A percentile compares a stretch with the other conserved stretches of the same genome.
phyloP scores from a whole-genome alignment of 2,113 vertebrate genomes.

The Silurus meridionalis region DNA sequence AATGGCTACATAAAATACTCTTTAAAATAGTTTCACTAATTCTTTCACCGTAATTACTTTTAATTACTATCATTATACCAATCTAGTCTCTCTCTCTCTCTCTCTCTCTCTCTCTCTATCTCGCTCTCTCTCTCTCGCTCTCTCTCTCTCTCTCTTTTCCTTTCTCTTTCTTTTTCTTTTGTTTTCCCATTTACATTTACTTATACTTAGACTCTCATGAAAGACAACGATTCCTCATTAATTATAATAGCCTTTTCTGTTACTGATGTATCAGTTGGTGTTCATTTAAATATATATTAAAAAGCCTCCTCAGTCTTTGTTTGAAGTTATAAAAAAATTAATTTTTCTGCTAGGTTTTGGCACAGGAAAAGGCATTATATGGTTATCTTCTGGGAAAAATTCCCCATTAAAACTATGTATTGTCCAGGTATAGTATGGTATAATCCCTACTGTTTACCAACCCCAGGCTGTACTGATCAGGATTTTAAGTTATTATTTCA shows the following conservation, averaged over 20 bases:
- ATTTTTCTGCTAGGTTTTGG: background rate
- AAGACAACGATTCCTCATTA: background rate
- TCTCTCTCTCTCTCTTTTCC: background rate
- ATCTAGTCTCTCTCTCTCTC: background rate
- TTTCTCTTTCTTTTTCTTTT: too few species aligned
- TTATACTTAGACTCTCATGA: background rate
- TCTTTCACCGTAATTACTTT: conserved; percentile 10
- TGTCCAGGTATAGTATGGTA: too few species aligned
- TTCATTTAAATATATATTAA: background rate
- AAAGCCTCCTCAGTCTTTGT: background rate
- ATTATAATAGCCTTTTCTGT: background rate
- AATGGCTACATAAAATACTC: conserved; percentile 10
- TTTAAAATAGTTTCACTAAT: conserved; percentile 8
- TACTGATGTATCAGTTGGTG: background rate
- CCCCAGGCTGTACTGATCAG: background rate
- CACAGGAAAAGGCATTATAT: background rate
- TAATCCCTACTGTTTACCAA: too few species aligned
- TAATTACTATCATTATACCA: background rate
- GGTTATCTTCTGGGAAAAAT: background rate
- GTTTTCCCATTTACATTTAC: too few species aligned
- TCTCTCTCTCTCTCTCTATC: background rate
- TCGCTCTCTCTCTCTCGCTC: background rate
- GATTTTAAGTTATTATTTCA: background rate
- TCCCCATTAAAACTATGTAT: background rate
- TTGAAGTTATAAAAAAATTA: background rate